phyloP scores from a whole-genome alignment of 92 coral and sea anemone species.

The Siderastrea siderea region DNA sequence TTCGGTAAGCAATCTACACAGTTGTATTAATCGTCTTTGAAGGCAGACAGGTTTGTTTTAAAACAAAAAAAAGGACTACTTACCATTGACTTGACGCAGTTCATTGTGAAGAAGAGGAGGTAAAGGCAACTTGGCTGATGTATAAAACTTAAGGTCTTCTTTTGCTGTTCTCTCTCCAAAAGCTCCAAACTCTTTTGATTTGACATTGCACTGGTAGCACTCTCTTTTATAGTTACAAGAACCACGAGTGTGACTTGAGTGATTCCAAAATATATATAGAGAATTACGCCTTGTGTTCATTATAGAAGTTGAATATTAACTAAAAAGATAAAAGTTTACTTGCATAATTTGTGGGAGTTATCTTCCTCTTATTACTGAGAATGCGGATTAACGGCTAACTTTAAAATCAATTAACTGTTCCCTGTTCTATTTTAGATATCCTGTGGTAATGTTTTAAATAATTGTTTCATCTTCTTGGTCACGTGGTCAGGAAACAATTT shows the following conservation, averaged over 20 bases:
- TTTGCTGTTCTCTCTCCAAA: neutral
- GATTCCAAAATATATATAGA: conserved; percentile 12
- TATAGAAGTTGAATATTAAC: conserved; percentile 25
- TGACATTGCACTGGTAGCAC: neutral
- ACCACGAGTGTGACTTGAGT: neutral
- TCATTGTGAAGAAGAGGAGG: neutral
- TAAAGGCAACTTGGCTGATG: neutral
- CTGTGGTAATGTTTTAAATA: neutral
- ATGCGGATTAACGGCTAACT: conserved; percentile 24
- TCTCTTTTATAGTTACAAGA: conserved; percentile 30
- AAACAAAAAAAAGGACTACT: neutral
- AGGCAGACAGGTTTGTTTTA: no score
- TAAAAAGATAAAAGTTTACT: neutral
- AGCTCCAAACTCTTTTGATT: neutral
- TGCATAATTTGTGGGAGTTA: conserved; percentile 17
- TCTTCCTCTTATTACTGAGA: conserved; percentile 25
- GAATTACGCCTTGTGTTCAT: conserved; percentile 37
- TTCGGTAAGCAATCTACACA: no score
- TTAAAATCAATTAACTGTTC: conserved; percentile 7
- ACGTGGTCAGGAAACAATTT: neutral
- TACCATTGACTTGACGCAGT: conserved; percentile 17
- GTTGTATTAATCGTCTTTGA: no score
- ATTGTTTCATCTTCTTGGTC: neutral
- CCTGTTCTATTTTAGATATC: conserved; percentile 30
- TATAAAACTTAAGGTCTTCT: neutral